phyloP scores from a whole-genome alignment of 2,113 vertebrate genomes.

The Erinaceus europaeus region DNA sequence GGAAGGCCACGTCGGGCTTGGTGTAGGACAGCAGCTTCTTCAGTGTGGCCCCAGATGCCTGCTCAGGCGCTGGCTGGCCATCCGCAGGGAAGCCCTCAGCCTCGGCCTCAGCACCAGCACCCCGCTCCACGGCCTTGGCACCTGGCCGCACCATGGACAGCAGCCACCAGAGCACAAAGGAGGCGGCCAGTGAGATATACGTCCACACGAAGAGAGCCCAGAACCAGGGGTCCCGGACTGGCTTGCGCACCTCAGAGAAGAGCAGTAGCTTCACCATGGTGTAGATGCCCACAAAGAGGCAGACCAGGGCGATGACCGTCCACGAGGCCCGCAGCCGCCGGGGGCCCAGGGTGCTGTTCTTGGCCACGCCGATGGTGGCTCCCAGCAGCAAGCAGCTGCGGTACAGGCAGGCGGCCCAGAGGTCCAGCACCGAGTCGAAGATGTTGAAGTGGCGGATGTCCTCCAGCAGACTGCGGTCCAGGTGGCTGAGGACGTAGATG shows the following conservation, averaged over 20 bases:
- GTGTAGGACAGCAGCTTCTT: slow-evolving; percentile 92
- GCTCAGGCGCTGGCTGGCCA: slow-evolving; percentile 54
- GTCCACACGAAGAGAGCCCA: slow-evolving; percentile 93
- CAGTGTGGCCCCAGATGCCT: slow-evolving; percentile 87
- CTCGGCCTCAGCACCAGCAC: slow-evolving; percentile 35
- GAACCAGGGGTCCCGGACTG: slow-evolving; percentile 88
- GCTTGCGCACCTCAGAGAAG: slow-evolving; percentile 86
- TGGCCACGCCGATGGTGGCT: slow-evolving; percentile 87
- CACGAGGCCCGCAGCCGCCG: slow-evolving; percentile 79
- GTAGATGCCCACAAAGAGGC: slow-evolving; percentile 87
- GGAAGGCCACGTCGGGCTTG: slow-evolving; percentile 86
- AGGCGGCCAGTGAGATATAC: slow-evolving; percentile 81
- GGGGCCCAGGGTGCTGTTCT: slow-evolving; percentile 87
- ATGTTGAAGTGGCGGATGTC: slow-evolving; percentile 89
- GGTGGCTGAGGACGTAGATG: slow-evolving; percentile 86
- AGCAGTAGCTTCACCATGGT: slow-evolving; percentile 92
- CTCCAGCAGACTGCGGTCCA: slow-evolving; percentile 77
- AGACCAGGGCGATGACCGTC: slow-evolving; percentile 81
- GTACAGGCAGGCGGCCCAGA: slow-evolving; percentile 90
- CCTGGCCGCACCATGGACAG: slow-evolving; percentile 79
- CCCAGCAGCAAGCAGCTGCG: slow-evolving; percentile 88
- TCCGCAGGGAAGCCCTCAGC: slow-evolving; percentile 10
- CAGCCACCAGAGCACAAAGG: slow-evolving; percentile 86
- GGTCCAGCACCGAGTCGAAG: slow-evolving; percentile 87
- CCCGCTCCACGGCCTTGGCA: slow-evolving; percentile 64